phyloP scores from a whole-genome alignment of 1,140 invertebrate species.

The Vanessa atalanta region DNA sequence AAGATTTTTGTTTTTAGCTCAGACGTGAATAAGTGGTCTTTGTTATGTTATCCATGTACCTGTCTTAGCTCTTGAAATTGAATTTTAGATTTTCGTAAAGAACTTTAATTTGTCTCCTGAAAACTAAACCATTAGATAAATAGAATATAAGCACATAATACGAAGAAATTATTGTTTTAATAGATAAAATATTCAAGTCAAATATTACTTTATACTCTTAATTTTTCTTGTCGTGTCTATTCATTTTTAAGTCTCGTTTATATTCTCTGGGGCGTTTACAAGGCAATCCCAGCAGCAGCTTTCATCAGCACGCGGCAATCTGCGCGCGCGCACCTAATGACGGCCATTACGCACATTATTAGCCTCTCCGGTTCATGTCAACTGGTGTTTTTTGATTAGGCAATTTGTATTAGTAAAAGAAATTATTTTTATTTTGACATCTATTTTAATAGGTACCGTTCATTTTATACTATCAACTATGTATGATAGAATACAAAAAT shows the following conservation, averaged over 20 bases:
- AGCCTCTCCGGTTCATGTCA: slow-evolving; percentile 56
- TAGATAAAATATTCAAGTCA: no score
- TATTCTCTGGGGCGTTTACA: slow-evolving; percentile 59
- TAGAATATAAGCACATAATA: no score
- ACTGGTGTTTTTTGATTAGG: slow-evolving; percentile 49
- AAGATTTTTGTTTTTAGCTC: no score
- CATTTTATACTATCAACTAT: not conserved
- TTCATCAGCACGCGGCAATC: slow-evolving; percentile 69
- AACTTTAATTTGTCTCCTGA: no score
- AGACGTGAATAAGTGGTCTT: no score
- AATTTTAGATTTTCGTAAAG: no score
- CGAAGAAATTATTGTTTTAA: no score
- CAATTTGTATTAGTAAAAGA: slow-evolving; percentile 25
- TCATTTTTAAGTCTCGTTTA: slow-evolving; percentile 34
- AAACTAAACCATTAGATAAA: no score
- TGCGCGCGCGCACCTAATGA: slow-evolving; percentile 66
- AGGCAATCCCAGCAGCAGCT: slow-evolving; percentile 67
- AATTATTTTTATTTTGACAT: not conserved
- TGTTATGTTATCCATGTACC: no score
- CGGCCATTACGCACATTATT: slow-evolving; percentile 71
- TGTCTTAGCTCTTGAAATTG: no score
- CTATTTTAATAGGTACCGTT: not conserved
- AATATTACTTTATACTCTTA: no score
- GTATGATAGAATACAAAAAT: not conserved
- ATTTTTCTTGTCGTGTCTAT: slow-evolving; percentile 41